Evolutionary conservation across 2,113 vertebrate species (phyloP), one percentile per base, ranked within the genome.

Genomic region (Microcebus jonahi): DNA sequence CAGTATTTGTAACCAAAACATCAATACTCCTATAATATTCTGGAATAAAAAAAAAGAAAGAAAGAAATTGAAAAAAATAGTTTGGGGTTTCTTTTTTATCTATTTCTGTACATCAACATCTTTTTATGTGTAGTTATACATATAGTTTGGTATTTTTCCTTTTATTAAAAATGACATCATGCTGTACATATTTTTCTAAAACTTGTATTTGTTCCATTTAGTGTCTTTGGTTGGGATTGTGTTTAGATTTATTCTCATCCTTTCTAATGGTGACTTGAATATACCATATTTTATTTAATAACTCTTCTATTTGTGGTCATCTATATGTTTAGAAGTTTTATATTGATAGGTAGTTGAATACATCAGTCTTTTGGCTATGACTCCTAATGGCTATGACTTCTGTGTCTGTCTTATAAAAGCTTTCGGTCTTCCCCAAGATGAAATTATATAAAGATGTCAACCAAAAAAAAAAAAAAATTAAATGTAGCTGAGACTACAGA

Each of bases 141-240:
- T 88, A 48, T 59, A 73, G 20, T 84, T 96, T 59, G 67, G 10
- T 8, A 23, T 39, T 75, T 67, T 90, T 81, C 36, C 59, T 67
- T 93, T 90, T 80, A 6, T 77, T 53, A 80, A 91, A 97, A 89
- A 75, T 75, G 57, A 39, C 36, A 61, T 65, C 48, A 79, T n/a
- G 11, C 9, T 73, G 2, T 50, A 75, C 2, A 63, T 75, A 63
- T 50, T 95, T 94, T 73, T 48, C 21, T 53, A 50, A 50, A 67
- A 65, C n/a, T 80, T 84, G 4, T 9, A 50, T 14, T n/a, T 81
- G 86, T 87, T 91, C 42, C 25, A 50, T 29, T 81, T 70, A 39
- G 9, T 76, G 8, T 83, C 68, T 92, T 88, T 27, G 73, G 71
- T 36, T 82, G 15, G 8, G 1, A 15, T 15, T 94, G 8, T 88